Evolutionary conservation across 2,113 vertebrate genomes (phyloP).

Genomic region (Etheostoma cragini): DNA sequence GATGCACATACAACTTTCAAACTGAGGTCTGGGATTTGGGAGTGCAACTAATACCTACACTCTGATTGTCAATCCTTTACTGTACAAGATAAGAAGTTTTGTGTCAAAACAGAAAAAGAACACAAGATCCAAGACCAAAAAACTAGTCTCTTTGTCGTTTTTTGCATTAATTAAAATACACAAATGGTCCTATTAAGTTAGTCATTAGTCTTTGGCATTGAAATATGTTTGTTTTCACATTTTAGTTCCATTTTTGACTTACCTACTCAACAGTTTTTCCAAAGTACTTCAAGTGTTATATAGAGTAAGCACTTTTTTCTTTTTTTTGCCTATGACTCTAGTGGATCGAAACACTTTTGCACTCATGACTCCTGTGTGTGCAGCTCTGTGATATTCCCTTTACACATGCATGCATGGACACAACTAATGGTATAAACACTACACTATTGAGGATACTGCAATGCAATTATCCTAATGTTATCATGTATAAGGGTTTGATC

Average conservation of each 20-base stretch:
- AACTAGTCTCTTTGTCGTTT: not conserved
- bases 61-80: slow-evolving; percentile 7
- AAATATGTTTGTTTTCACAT: slow-evolving; percentile 5
- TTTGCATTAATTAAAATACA: slow-evolving; percentile 20
- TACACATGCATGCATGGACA: slow-evolving; percentile 31
- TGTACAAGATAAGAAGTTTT: not conserved
- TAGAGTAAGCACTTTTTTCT: slow-evolving; percentile 31
- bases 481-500: slow-evolving; percentile 31
- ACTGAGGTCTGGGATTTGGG: slow-evolving; percentile 30
- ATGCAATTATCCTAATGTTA: slow-evolving; percentile 50
- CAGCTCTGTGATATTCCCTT: slow-evolving; percentile 49
- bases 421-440: slow-evolving; percentile 34
- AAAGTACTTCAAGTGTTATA: slow-evolving; percentile 36
- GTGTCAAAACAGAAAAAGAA: not conserved
- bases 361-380: slow-evolving; percentile 47
- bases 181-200: not conserved
- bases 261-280: slow-evolving; percentile 28
- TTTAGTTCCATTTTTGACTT: slow-evolving; percentile 30
- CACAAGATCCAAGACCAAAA: not conserved
- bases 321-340: slow-evolving; percentile 8
- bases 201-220: slow-evolving; percentile 12
- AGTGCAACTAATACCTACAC: slow-evolving; percentile 12
- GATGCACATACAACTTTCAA: slow-evolving; percentile 13
- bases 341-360: slow-evolving; percentile 43
- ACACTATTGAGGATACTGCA: slow-evolving; percentile 37